These are phyloP conservation scores for Sylvia borin DNA, from an alignment of 2,797 vertebrate genomes.

Conservation along the genomic window DNA sequence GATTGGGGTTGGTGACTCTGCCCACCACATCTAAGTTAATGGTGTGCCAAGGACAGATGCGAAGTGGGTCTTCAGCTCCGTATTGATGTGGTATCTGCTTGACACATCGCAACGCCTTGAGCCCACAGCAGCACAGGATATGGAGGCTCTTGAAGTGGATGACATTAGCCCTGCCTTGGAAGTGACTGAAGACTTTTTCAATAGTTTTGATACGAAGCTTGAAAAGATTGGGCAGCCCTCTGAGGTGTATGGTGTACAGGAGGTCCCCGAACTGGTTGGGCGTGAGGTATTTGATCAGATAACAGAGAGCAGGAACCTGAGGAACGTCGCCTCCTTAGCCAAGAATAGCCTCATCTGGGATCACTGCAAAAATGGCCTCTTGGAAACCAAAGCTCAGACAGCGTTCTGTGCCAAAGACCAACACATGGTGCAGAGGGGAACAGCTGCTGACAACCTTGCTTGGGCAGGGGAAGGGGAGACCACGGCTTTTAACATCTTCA, in stretches of 20 bases:
- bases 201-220: conserved; percentile 85
- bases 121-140: conserved; percentile 44
- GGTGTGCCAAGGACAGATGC: background rate
- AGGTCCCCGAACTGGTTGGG: conserved; percentile 79
- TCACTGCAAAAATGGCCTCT: conserved; percentile 75
- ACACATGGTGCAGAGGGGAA: conserved; percentile 65
- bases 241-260: conserved; percentile 79
- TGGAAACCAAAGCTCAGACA: conserved; percentile 79
- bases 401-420: conserved; percentile 77
- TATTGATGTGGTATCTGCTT: conserved; percentile 24
- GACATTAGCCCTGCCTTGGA: conserved; percentile 96
- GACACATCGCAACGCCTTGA: background rate
- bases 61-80: background rate
- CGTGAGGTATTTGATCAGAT: conserved; percentile 70
- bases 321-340: conserved; percentile 62
- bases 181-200: conserved; percentile 95
- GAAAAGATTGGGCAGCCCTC: conserved; percentile 80
- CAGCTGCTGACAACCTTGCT: conserved; percentile 66
- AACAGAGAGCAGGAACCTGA: conserved; percentile 73
- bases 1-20: background rate
- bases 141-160: conserved; percentile 91
- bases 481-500: conserved; percentile 82
- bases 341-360: conserved; percentile 77
- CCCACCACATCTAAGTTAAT: background rate
- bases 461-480: conserved; percentile 79